phyloP scores from a whole-genome alignment of 2,888 invertebrate genomes.

The Drosophila neonasuta region DNA sequence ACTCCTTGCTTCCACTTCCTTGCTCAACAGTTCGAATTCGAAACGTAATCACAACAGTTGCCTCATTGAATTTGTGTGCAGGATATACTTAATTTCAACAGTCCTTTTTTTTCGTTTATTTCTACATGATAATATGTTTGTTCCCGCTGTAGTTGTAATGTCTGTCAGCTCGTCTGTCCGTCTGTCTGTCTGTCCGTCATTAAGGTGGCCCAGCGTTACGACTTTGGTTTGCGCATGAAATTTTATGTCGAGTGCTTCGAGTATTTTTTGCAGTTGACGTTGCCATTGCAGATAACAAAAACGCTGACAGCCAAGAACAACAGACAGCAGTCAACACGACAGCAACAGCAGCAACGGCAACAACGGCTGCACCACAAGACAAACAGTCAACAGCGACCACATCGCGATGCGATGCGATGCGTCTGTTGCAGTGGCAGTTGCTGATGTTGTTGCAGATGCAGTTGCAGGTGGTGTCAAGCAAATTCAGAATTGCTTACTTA shows the following conservation, averaged over 20 bases:
- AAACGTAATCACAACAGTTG: too few species aligned
- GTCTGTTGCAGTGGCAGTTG: constrained; percentile 57
- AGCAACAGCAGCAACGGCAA: constrained; percentile 11
- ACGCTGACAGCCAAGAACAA: constrained; percentile 40
- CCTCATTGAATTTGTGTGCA: neutral
- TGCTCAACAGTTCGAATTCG: too few species aligned
- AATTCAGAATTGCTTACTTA: constrained; percentile 11
- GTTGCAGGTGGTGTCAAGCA: constrained; percentile 38
- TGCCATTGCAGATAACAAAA: constrained; percentile 49
- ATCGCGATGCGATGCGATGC: constrained; percentile 14
- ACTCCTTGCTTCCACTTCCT: too few species aligned
- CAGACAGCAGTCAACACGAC: constrained; percentile 18
- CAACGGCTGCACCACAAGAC: constrained; percentile 17
- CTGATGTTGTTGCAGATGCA: constrained; percentile 34
- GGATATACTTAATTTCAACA: neutral
- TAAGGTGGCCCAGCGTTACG: constrained; percentile 54
- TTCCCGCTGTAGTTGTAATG: constrained; percentile 8
- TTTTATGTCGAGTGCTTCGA: constrained; percentile 70
- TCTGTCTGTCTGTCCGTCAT: constrained; percentile 54
- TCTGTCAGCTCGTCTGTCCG: constrained; percentile 4
- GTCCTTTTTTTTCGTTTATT: neutral
- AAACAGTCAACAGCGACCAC: constrained; percentile 16
- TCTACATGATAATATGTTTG: constrained; percentile 4
- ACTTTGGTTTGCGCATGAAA: constrained; percentile 71
- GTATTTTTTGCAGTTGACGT: constrained; percentile 49